Conservation (phyloP, 1,140 invertebrate genomes). For the Dinothrombium tinctorium region DNA sequence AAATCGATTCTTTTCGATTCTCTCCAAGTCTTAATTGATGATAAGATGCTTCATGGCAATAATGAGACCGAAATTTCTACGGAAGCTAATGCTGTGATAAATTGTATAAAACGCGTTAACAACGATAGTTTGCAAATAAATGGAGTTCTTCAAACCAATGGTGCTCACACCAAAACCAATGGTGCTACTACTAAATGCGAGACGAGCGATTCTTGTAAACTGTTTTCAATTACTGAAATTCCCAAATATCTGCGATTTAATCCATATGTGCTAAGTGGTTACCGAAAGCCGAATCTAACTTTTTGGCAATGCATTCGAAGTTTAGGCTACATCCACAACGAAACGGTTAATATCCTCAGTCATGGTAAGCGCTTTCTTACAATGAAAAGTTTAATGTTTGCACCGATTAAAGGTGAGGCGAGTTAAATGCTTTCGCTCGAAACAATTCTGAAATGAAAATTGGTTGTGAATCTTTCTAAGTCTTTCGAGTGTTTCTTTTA, state of each 20-base stretch:
- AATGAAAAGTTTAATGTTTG: neutral
- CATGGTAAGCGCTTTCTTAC: conserved; percentile 50
- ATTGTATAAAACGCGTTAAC: no score
- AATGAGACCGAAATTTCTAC: no score
- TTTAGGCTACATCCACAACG: conserved; percentile 68
- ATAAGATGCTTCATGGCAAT: no score
- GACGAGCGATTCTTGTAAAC: no score
- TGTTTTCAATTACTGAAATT: conserved; percentile 31
- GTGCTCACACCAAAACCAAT: no score
- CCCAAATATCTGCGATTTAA: conserved; percentile 61
- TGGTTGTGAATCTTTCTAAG: neutral
- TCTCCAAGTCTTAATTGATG: no score
- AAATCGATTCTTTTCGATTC: no score
- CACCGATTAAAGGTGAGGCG: neutral
- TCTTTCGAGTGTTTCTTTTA: neutral
- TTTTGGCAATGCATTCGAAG: conserved; percentile 48
- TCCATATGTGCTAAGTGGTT: conserved; percentile 54
- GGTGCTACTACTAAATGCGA: no score
- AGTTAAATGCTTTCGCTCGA: neutral
- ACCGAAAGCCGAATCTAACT: conserved; percentile 42
- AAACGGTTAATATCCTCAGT: conserved; percentile 69
- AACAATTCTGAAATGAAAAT: neutral
- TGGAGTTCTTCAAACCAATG: no score
- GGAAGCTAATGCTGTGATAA: no score
- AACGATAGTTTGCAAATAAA: no score